phyloP scores from a whole-genome alignment of 2,888 invertebrate species.

The Phrixothrix hirtus region DNA sequence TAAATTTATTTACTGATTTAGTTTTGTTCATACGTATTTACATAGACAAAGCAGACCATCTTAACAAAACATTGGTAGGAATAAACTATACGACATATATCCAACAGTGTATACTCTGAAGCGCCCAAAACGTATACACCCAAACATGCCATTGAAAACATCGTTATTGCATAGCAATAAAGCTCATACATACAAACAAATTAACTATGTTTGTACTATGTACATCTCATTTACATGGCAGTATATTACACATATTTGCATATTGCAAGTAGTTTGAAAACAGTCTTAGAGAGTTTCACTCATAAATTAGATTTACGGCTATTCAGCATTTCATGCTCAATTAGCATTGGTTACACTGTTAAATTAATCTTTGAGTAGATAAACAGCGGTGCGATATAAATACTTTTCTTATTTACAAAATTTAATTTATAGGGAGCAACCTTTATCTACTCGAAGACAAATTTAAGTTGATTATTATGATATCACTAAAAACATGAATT shows the following conservation, averaged over 20 bases:
- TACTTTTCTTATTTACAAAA: too few species aligned
- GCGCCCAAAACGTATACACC: constrained; percentile 6
- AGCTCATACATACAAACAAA: constrained; percentile 35
- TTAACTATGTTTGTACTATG: constrained; percentile 24
- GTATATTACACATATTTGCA: constrained; percentile 22
- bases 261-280: constrained; percentile 22
- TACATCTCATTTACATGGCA: constrained; percentile 30
- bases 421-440: too few species aligned
- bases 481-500: constrained; percentile 9
- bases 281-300: constrained; percentile 34
- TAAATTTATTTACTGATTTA: constrained; percentile 30
- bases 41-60: constrained; percentile 35
- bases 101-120: constrained; percentile 12
- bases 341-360: constrained; percentile 7
- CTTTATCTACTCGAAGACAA: too few species aligned
- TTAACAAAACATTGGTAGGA: constrained; percentile 19
- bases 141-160: constrained; percentile 27
- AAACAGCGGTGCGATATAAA: not conserved
- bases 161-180: constrained; percentile 44
- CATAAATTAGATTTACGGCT: constrained; percentile 11
- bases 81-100: constrained; percentile 23
- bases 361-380: constrained; percentile 4
- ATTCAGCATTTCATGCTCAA: constrained; percentile 11
- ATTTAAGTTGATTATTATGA: too few species aligned
- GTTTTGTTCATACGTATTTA: constrained; percentile 38